phyloP scores from a whole-genome alignment of 2,888 invertebrate species.

The Aromia moschata region DNA sequence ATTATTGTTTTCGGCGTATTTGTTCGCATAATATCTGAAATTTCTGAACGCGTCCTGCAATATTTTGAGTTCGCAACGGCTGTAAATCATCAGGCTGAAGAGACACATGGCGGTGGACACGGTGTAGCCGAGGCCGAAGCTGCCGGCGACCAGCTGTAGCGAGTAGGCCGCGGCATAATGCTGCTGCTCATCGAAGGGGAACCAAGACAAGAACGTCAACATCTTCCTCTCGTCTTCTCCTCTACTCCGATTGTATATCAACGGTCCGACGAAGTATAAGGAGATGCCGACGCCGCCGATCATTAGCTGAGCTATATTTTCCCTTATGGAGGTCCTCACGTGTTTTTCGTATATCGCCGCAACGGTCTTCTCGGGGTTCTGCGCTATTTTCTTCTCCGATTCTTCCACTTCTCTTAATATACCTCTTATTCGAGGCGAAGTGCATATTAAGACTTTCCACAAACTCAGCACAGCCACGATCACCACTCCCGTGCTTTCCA shows the following conservation, averaged over 20 bases:
- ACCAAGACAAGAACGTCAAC: constrained; percentile 1
- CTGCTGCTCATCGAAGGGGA: constrained; percentile 1
- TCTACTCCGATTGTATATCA: not conserved
- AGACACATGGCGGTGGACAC: not conserved
- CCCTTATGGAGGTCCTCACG: not conserved
- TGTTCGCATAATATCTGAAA: not conserved
- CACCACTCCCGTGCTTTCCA: not conserved
- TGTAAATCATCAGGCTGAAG: constrained; percentile 9
- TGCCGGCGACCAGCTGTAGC: not conserved
- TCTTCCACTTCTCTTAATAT: not conserved
- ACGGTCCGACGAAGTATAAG: not conserved
- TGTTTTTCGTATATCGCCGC: not conserved
- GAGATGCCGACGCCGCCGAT: not conserved
- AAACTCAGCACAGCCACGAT: not conserved
- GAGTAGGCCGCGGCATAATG: not conserved
- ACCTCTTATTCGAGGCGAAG: not conserved
- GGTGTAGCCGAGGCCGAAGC: not conserved
- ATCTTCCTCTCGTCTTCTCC: not conserved
- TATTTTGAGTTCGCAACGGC: constrained; percentile 4
- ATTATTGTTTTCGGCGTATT: not conserved
- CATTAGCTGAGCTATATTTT: not conserved
- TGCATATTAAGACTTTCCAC: not conserved
- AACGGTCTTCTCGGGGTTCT: not conserved
- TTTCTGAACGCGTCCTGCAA: constrained; percentile 3
- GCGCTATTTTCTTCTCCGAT: not conserved